phyloP scores from a whole-genome alignment of 1,140 invertebrate species.

The Laodelphax striatellus region DNA sequence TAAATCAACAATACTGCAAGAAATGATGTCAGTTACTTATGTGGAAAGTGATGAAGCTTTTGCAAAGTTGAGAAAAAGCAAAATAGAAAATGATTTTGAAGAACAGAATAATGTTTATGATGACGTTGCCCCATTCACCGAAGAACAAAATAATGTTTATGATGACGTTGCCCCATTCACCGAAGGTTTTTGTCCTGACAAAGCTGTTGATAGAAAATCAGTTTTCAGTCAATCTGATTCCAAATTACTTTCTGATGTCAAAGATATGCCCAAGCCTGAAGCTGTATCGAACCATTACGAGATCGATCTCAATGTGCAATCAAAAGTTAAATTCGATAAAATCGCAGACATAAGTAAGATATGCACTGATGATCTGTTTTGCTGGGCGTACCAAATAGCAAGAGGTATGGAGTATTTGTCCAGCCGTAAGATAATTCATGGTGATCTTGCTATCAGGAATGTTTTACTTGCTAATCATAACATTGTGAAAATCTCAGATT shows the following conservation, averaged over 20 bases:
- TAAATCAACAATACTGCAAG: slow-evolving; percentile 37
- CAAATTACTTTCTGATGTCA: slow-evolving; percentile 8
- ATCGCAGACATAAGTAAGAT: slow-evolving; percentile 17
- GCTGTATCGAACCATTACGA: slow-evolving; percentile 61
- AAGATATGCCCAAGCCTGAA: slow-evolving; percentile 36
- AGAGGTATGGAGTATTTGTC: slow-evolving; percentile 93
- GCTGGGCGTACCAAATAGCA: slow-evolving; percentile 88
- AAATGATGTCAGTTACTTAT: neutral
- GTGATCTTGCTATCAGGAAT: slow-evolving; percentile 59
- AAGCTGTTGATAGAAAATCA: too few relatives aligned
- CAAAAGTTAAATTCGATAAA: too few relatives aligned
- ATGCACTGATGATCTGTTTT: slow-evolving; percentile 69
- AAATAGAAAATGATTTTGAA: neutral
- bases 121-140: neutral
- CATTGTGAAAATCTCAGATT: slow-evolving; percentile 55
- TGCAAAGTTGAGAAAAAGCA: too few relatives aligned
- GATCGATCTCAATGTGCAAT: slow-evolving; percentile 36
- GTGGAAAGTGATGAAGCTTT: too few relatives aligned
- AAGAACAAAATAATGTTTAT: neutral
- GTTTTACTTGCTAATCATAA: slow-evolving; percentile 48
- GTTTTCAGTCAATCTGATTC: too few relatives aligned
- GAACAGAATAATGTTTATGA: neutral
- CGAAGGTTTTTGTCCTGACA: neutral
- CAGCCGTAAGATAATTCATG: slow-evolving; percentile 45
- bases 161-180: too few relatives aligned